Evolutionary conservation across 2,888 invertebrate genomes (phyloP), one percentile per base, ranked within the genome.

Genomic region (Lissonota sp.): DNA sequence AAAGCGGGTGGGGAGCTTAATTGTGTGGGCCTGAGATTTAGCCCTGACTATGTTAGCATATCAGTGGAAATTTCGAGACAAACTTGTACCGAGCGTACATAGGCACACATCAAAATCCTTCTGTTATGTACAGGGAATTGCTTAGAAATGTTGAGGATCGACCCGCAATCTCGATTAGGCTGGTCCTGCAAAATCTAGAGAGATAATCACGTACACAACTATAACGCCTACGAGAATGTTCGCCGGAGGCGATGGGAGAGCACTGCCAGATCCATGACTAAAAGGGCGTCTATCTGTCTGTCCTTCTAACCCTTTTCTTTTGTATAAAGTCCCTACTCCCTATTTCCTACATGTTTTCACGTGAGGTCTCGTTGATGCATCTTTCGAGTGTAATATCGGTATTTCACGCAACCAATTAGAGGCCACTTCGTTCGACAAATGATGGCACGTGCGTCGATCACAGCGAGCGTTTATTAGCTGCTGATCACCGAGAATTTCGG

Each of bases 111-210:
- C 42, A 40, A 6, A 64, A 8, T 5, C 53, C 6, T 51, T 7
- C 6, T 44, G 40, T 37, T 12, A 12, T 44, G 26, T 55, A 37
- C 6, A 37, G 14, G 39, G 51, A 72, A 77, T 73, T 60, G 58
- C 77, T 74, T 70, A 58, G 64, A 53, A 70, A 73, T 58, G 64
- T 64, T 77, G 70, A 70, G 69, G 26, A 77, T 72, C 70, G 55
- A 67, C 37, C 46, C 60, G 44, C 53, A 64, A 74, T 81, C 70
- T 78, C 74, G 74, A 74, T 81, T 78, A 77, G 58, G 49, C 44
- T 55, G 40, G 44, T 63, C 26, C n/a, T n/a, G n/a, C 49, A 63
- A 72, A 42, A 75, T 75, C 40, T 2, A 26, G 26, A 26, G 26
- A 26, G 26, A 3, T 26, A 26, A 26, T 26, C 26, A 26, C 26